phyloP scores from a whole-genome alignment of 2,797 vertebrate genomes.

The Phalloptychus januarius region DNA sequence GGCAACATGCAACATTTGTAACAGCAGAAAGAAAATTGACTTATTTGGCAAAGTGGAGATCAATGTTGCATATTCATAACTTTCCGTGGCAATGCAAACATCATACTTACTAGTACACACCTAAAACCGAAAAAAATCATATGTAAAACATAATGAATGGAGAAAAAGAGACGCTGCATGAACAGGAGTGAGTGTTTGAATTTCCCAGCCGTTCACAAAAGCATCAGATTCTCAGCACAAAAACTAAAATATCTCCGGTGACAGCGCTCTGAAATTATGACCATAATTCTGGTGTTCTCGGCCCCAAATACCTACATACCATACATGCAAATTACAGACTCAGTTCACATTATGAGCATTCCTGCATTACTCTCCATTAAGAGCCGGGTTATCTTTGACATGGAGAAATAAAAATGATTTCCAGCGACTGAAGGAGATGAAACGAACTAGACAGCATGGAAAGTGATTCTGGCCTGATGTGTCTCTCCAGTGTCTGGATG shows the following conservation, averaged over 20 bases:
- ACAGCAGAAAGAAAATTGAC: not conserved
- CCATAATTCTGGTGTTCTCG: conserved; percentile 1
- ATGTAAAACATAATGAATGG: not conserved
- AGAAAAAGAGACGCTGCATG: not conserved
- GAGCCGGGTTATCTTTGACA: not conserved
- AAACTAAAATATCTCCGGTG: conserved; percentile 18
- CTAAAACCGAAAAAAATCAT: not conserved
- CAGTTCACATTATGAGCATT: conserved; percentile 9
- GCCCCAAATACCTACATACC: conserved; percentile 22
- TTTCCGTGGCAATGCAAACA: not conserved
- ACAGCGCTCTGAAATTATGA: conserved; percentile 12
- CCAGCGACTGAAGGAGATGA: conserved; percentile 10
- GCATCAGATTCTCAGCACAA: conserved; percentile 6
- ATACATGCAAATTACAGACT: conserved; percentile 28
- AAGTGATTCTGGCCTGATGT: not conserved
- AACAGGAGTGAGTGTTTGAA: not conserved
- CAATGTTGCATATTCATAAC: not conserved
- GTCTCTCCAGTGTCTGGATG: conserved; percentile 6
- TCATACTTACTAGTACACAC: not conserved
- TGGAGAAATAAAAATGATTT: conserved; percentile 7
- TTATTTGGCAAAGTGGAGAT: not conserved
- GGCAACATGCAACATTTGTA: not conserved
- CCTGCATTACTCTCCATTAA: conserved; percentile 11
- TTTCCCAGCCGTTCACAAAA: not conserved
- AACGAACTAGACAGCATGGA: not conserved